These are phyloP conservation scores for Gobionotothen gibberifrons DNA, from an alignment of 2,797 vertebrate species.

Conservation along the genomic window DNA sequence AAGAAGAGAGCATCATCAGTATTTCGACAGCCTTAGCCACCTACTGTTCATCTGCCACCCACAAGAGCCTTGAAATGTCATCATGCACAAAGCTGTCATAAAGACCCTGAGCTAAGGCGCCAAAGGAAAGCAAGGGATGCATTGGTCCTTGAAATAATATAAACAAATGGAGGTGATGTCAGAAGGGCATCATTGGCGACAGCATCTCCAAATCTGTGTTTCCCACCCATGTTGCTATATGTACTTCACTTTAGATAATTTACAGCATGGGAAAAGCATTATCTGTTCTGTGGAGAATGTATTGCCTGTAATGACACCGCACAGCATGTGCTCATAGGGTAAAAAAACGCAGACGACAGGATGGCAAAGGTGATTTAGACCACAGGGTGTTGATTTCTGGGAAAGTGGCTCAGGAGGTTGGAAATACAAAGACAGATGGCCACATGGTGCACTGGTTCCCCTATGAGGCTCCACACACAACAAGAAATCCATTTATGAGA, in stretches of 20 bases:
- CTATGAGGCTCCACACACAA: constrained; percentile 64
- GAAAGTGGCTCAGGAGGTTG: constrained; percentile 66
- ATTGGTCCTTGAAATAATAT: constrained; percentile 22
- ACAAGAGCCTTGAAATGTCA: constrained; percentile 12
- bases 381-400: constrained; percentile 73
- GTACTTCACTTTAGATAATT: constrained; percentile 39
- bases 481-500: constrained; percentile 76
- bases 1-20: not conserved
- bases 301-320: constrained; percentile 47
- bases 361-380: constrained; percentile 65
- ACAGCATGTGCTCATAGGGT: constrained; percentile 31
- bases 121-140: constrained; percentile 12
- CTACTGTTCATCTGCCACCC: constrained; percentile 18
- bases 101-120: constrained; percentile 16
- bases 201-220: constrained; percentile 13
- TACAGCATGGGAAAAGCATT: constrained; percentile 33
- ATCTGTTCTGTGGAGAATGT: constrained; percentile 43
- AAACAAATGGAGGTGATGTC: constrained; percentile 38
- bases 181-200: constrained; percentile 12
- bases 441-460: constrained; percentile 58
- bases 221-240: constrained; percentile 2
- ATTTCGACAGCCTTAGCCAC: constrained; percentile 21
- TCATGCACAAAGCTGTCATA: constrained; percentile 21
- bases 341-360: constrained; percentile 35
- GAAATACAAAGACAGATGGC: constrained; percentile 74